Conservation (phyloP, 2,888 invertebrate genomes). For the Hemaris fuciformis region DNA sequence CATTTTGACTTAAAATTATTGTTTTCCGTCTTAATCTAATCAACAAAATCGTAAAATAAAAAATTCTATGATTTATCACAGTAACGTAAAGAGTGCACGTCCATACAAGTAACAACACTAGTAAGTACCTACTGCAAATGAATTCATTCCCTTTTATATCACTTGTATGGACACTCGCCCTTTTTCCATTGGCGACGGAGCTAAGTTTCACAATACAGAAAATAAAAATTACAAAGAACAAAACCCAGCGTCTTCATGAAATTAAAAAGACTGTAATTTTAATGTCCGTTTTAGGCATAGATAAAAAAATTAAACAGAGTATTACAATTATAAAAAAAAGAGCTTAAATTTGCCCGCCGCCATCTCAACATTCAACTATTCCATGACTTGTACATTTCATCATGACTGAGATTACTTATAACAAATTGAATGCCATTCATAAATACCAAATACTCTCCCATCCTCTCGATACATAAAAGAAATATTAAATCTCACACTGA, state of each 20-base stretch:
- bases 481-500: neutral
- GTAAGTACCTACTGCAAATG: neutral
- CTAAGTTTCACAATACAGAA: neutral
- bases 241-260: too few species aligned
- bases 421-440: neutral
- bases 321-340: too few species aligned
- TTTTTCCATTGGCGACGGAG: neutral
- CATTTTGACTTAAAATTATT: neutral
- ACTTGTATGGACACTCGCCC: neutral
- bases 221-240: too few species aligned
- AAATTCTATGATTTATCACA: constrained; percentile 1
- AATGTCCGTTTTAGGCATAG: neutral
- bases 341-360: neutral
- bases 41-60: neutral
- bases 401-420: neutral
- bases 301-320: too few species aligned
- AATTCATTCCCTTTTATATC: neutral
- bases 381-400: neutral
- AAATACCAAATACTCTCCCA: neutral
- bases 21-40: neutral
- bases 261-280: neutral
- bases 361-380: neutral
- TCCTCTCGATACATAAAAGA: neutral
- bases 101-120: neutral
- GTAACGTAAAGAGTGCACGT: constrained; percentile 12